Evolutionary conservation across 2,797 vertebrate species (phyloP), one percentile per base, ranked within the genome.

Genomic region (Hipposideros larvatus): DNA sequence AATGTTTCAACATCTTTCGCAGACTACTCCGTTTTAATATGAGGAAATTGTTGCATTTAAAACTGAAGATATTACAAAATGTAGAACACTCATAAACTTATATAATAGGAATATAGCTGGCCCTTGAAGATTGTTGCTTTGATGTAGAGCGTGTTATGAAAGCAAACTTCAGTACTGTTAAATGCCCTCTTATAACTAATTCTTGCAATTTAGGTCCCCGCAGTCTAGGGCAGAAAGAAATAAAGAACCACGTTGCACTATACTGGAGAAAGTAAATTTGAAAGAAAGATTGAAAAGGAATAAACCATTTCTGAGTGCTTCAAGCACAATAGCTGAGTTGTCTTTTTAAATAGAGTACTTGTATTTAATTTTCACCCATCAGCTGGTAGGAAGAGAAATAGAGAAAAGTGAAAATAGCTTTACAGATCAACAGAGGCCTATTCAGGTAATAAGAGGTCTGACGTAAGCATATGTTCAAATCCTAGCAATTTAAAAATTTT

Each of bases 161-260:
- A 95, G 61, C 46, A 91, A 96, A 96, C 61, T 97, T 97, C 2
- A 91, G 41, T 90, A 21, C 34, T 96, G 34, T 73, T 96, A 96
- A 98, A 94, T 91, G 97, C 11, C 92, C 57, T 96, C 86, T 97
- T 94, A 43, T 83, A 88, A 87, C 78, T 97, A 95, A 97, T 98
- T 98, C 18, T 96, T 31, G 92, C 94, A 88, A 57, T 96, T 98
- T 97, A 95, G 73, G 22, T 83, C 84, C 77, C 84, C 83, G 24
- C 28, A 53, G 2, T 96, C 61, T 96, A 28, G 75, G 85, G 75
- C 91, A 86, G 84, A 96, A 59, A 95, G 82, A 96, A 96, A 96
- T 51, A 94, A 96, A 96, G 37, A 97, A 89, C 63, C 37, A 70
- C 2, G 7, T 95, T 61, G 2, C 19, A 88, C 48, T 91, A 46